phyloP scores from a whole-genome alignment of 2,113 vertebrate species.

The Ictalurus punctatus region DNA sequence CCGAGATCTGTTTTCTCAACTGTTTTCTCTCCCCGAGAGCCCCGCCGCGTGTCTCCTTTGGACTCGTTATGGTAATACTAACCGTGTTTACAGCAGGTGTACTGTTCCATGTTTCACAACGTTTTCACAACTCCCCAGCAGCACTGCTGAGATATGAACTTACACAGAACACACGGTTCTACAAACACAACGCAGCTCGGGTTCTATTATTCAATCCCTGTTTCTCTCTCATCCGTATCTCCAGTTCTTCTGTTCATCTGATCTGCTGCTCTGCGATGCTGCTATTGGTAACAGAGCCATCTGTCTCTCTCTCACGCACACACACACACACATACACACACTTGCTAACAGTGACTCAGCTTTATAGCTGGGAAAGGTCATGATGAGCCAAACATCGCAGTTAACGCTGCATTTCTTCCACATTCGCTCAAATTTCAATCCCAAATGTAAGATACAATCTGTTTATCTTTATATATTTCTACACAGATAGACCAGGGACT shows the following conservation, averaged over 20 bases:
- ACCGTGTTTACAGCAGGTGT: background rate
- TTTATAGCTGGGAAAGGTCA: slow-evolving; percentile 25
- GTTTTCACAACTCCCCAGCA: background rate
- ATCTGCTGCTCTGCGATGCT: slow-evolving; percentile 9
- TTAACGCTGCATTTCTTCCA: background rate
- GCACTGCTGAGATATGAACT: background rate
- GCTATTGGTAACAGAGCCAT: slow-evolving; percentile 34
- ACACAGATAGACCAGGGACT: background rate
- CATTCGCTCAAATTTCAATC: background rate
- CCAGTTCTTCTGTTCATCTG: slow-evolving; percentile 7
- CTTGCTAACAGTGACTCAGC: slow-evolving; percentile 31
- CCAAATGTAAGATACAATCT: background rate
- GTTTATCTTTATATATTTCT: background rate
- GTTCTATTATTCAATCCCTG: slow-evolving; percentile 2
- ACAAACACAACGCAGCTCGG: background rate
- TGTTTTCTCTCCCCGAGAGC: background rate
- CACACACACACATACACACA: slow-evolving; percentile 23
- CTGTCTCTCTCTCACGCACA: slow-evolving; percentile 22
- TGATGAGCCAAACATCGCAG: background rate
- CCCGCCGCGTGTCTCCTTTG: background rate
- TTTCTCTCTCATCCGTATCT: background rate
- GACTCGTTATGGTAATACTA: background rate
- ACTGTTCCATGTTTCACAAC: background rate
- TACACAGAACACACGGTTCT: background rate
- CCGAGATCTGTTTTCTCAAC: background rate